phyloP scores from a whole-genome alignment of 2,797 vertebrate species.

The Pipistrellus nathusii region DNA sequence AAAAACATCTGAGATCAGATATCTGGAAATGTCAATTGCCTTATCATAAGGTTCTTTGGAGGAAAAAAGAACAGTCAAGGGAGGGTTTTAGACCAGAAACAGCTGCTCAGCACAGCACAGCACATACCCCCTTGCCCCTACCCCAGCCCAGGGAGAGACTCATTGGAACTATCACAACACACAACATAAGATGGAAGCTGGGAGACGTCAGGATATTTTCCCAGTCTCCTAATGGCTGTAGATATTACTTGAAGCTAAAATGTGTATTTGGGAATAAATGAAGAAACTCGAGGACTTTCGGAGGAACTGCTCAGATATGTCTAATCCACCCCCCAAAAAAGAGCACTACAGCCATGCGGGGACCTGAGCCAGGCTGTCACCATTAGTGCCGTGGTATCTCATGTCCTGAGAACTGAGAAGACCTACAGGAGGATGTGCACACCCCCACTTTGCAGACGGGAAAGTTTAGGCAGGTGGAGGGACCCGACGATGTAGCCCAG shows the following conservation, averaged over 20 bases:
- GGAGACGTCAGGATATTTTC: background rate
- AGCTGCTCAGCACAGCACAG: background rate
- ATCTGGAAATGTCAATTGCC: slow-evolving; percentile 16
- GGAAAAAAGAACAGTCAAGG: background rate
- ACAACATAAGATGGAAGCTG: background rate
- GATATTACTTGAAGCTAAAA: background rate
- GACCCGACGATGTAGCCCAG: background rate
- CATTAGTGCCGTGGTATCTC: background rate
- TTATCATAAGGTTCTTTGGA: slow-evolving; percentile 41
- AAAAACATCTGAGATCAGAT: slow-evolving; percentile 57
- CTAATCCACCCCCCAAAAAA: background rate
- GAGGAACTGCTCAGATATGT: background rate
- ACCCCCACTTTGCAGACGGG: background rate
- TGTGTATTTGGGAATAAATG: background rate
- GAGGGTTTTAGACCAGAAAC: slow-evolving; percentile 39
- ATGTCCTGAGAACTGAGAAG: background rate
- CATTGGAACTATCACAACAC: background rate
- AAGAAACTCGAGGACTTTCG: background rate
- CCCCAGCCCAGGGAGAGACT: background rate
- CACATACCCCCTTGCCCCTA: background rate
- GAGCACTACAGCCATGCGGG: background rate
- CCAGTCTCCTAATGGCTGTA: background rate
- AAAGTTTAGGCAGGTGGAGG: background rate
- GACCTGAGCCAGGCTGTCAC: background rate
- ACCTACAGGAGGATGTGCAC: background rate